Conservation (phyloP, 1,140 invertebrate genomes). For the Eurosta solidaginis region DNA sequence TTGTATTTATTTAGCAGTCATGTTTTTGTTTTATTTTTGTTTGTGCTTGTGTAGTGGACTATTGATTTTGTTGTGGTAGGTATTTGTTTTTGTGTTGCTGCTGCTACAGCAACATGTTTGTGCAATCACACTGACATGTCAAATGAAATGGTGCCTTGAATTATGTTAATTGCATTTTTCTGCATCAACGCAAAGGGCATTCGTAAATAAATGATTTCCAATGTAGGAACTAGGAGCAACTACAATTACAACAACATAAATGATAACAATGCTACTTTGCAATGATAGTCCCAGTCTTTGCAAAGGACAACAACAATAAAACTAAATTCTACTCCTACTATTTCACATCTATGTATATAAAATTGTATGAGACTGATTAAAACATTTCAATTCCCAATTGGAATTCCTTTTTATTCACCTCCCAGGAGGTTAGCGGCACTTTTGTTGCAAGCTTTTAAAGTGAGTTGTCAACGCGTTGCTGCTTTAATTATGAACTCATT, state of each 20-base stretch:
- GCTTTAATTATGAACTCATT: neutral
- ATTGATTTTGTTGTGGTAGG: neutral
- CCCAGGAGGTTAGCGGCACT: neutral
- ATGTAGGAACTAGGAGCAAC: neutral
- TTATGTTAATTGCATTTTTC: slow-evolving; percentile 26
- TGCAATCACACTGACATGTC: slow-evolving; percentile 4
- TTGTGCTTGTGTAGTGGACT: neutral
- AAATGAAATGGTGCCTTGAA: slow-evolving; percentile 26
- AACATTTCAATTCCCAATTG: neutral
- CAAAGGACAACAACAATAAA: neutral
- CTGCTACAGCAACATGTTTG: neutral
- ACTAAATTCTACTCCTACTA: neutral
- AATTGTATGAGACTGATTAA: neutral
- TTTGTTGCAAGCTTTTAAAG: neutral
- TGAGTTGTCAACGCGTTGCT: neutral
- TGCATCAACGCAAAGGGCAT: slow-evolving; percentile 3
- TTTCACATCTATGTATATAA: too few species aligned
- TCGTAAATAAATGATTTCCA: slow-evolving; percentile 25
- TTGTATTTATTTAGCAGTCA: neutral
- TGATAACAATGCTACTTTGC: neutral
- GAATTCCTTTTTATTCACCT: neutral
- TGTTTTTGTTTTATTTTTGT: neutral
- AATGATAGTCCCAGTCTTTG: neutral
- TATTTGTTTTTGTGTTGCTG: neutral
- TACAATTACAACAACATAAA: neutral